A percentile compares a stretch with the other conserved stretches of the same genome.
Evolutionary conservation across 2,888 invertebrate genomes (phyloP).

Genomic region (Geotrupes spiniger): DNA sequence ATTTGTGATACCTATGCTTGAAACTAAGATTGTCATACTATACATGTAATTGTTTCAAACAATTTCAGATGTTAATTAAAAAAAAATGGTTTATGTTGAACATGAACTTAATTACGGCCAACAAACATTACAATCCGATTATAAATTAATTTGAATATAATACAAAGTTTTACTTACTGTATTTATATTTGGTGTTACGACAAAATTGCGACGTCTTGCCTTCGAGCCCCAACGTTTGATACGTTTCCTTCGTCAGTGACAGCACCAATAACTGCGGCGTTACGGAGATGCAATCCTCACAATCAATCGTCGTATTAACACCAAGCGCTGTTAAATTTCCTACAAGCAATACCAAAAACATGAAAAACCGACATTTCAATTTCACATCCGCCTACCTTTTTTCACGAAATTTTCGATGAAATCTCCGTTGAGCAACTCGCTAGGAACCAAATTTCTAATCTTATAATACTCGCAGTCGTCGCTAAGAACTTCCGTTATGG

Average conservation of each 20-base stretch:
- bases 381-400: slow-evolving; percentile 49
- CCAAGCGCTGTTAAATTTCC: slow-evolving; percentile 53
- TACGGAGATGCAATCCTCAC: slow-evolving; percentile 53
- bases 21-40: too few relatives aligned
- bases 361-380: slow-evolving; percentile 10
- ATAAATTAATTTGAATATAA: too few relatives aligned
- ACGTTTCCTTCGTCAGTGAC: slow-evolving; percentile 52
- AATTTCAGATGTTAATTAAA: too few relatives aligned
- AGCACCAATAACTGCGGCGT: slow-evolving; percentile 53
- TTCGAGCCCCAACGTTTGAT: slow-evolving; percentile 56
- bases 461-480: slow-evolving; percentile 58
- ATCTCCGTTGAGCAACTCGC: slow-evolving; percentile 50
- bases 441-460: slow-evolving; percentile 48
- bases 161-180: slow-evolving; percentile 52
- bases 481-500: slow-evolving; percentile 44
- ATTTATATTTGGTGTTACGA: slow-evolving; percentile 47
- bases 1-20: too few relatives aligned
- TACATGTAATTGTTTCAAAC: too few relatives aligned
- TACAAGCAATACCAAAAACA: slow-evolving; percentile 32
- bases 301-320: slow-evolving; percentile 52
- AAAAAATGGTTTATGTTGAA: too few relatives aligned
- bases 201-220: slow-evolving; percentile 52
- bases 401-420: slow-evolving; percentile 58
- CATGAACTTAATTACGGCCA: too few relatives aligned
- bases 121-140: too few relatives aligned